phyloP scores from a whole-genome alignment of 2,888 invertebrate species.

The Eutolmus rufibarbis region DNA sequence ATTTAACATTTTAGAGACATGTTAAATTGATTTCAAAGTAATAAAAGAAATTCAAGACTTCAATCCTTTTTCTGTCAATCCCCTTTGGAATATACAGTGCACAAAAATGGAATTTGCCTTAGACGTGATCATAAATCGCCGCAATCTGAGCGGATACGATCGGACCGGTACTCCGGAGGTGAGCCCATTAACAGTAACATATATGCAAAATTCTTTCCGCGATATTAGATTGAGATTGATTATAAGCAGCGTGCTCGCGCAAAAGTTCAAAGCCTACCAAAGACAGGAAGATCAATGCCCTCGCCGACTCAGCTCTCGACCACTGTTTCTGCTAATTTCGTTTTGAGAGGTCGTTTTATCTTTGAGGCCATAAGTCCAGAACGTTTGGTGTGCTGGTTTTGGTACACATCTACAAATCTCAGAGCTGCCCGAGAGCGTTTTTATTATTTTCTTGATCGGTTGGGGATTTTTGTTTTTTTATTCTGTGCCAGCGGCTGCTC shows the following conservation, averaged over 20 bases:
- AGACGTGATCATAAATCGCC: neutral
- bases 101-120: neutral
- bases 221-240: conserved; percentile 8
- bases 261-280: conserved; percentile 2
- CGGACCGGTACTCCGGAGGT: neutral
- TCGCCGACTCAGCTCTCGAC: conserved; percentile 34
- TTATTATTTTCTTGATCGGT: neutral
- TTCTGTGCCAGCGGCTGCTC: neutral
- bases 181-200: conserved; percentile 21
- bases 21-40: neutral
- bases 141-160: neutral
- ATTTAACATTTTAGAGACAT: neutral
- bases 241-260: neutral
- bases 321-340: conserved; percentile 46
- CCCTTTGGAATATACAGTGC: neutral
- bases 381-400: neutral
- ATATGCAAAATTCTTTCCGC: conserved; percentile 14
- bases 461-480: neutral
- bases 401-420: neutral
- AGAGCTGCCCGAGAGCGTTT: neutral
- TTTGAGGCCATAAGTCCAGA: conserved; percentile 6
- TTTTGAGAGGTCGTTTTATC: conserved; percentile 46
- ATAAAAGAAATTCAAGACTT: neutral
- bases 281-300: conserved; percentile 46
- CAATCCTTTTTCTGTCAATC: neutral